phyloP scores from a whole-genome alignment of 2,113 vertebrate genomes.

The Holacanthus passer region DNA sequence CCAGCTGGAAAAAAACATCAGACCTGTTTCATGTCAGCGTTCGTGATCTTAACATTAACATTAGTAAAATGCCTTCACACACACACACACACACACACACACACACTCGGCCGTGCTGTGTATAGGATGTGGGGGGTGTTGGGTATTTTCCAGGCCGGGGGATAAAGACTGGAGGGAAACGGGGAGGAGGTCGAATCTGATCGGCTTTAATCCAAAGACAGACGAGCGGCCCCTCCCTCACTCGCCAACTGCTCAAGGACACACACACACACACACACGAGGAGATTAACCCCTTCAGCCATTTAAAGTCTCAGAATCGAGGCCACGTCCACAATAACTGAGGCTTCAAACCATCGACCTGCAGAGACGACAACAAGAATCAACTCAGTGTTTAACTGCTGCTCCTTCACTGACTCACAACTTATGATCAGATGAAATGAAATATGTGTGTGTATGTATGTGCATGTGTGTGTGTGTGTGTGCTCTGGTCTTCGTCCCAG shows the following conservation, averaged over 20 bases:
- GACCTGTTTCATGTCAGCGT: too few species aligned
- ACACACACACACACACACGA: conserved; percentile 8
- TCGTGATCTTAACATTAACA: background rate
- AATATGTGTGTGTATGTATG: conserved; percentile 27
- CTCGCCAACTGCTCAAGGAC: conserved; percentile 40
- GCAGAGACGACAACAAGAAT: too few species aligned
- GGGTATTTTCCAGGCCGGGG: conserved; percentile 41
- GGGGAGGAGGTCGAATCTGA: conserved; percentile 42
- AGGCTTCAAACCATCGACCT: too few species aligned
- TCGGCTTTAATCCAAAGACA: conserved; percentile 55
- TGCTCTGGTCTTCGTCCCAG: background rate
- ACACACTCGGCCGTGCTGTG: background rate
- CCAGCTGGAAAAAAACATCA: too few species aligned
- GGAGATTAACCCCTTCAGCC: conserved; percentile 54
- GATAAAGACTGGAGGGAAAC: conserved; percentile 39
- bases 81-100: conserved; percentile 15
- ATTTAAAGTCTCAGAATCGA: conserved; percentile 23
- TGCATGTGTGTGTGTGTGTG: background rate
- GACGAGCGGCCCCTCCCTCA: conserved; percentile 15
- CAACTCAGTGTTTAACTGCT: too few species aligned
- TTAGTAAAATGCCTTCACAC: background rate
- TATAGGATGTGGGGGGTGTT: background rate
- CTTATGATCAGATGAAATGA: too few species aligned
- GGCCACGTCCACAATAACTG: background rate
- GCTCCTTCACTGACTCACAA: too few species aligned